Conservation (phyloP, 1,140 invertebrate genomes). For the Hycleus cichorii region DNA sequence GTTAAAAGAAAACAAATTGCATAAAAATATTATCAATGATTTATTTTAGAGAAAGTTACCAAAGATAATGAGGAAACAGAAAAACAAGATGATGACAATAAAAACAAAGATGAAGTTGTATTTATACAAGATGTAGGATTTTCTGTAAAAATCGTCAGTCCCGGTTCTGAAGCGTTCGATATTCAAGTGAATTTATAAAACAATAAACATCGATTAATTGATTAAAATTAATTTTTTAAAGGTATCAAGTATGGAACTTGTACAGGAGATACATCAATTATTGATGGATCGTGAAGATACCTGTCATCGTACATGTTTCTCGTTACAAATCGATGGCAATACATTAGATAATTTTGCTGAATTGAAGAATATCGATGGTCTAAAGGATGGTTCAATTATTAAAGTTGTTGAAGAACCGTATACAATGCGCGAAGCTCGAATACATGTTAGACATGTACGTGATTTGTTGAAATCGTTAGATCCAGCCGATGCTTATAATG, state of each 20-base stretch:
- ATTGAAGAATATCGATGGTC: constrained; percentile 89
- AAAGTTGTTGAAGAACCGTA: constrained; percentile 94
- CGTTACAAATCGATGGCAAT: constrained; percentile 86
- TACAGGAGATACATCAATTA: constrained; percentile 97
- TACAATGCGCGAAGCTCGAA: constrained; percentile 93
- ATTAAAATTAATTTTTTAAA: too few relatives aligned
- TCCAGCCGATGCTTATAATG: constrained; percentile 89
- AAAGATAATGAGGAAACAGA: constrained; percentile 43
- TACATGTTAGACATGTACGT: constrained; percentile 93
- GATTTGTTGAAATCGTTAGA: constrained; percentile 93
- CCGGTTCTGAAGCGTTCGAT: constrained; percentile 82
- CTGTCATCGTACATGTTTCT: constrained; percentile 96
- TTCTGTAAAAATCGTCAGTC: constrained; percentile 83
- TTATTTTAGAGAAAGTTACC: constrained; percentile 19
- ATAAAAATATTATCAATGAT: too few relatives aligned
- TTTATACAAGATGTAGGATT: constrained; percentile 92
- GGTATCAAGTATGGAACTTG: constrained; percentile 92
- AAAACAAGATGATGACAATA: constrained; percentile 54
- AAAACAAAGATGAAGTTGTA: constrained; percentile 70
- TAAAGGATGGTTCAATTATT: constrained; percentile 91
- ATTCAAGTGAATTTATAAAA: constrained; percentile 56
- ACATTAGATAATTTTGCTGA: constrained; percentile 97
- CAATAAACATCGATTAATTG: constrained; percentile 34
- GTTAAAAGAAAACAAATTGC: too few relatives aligned
- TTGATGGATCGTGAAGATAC: constrained; percentile 97